Percentiles rank a stretch among this genome's conserved stretches.
These are phyloP conservation scores for Genyomyrus donnyi DNA, from an alignment of 2,113 vertebrate species.

Conservation along the genomic window DNA sequence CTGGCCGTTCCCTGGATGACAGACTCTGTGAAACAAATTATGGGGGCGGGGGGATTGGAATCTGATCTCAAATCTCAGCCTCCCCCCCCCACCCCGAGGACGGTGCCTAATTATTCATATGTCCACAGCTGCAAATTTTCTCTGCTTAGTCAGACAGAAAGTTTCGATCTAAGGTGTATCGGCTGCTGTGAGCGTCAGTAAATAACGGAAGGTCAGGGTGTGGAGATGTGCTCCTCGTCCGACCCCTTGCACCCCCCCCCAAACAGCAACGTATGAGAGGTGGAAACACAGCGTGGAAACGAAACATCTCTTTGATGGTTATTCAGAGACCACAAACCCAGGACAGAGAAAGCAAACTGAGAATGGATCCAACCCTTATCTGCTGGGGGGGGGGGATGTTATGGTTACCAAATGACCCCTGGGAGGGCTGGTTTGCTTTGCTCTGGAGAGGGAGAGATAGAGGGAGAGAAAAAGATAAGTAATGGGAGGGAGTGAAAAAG, in stretches of 20 bases:
- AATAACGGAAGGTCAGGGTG: not conserved
- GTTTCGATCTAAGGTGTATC: not conserved
- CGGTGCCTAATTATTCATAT: not conserved
- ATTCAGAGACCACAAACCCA: not conserved
- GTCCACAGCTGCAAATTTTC: not conserved
- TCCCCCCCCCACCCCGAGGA: not conserved
- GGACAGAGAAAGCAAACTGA: not conserved
- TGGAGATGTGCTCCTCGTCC: not conserved
- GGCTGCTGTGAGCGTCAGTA: not conserved
- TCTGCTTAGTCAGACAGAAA: not conserved
- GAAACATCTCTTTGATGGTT: not conserved
- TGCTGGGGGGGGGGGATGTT: slow-evolving; percentile 34
- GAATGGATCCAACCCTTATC: slow-evolving; percentile 3
- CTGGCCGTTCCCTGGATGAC: not conserved
- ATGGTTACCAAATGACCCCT: slow-evolving; percentile 48
- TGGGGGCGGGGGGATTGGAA: not conserved
- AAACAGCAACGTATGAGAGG: not conserved
- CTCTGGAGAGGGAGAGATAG: slow-evolving; percentile 52
- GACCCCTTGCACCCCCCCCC: too few relatives aligned
- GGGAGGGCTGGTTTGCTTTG: slow-evolving; percentile 28
- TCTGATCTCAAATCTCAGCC: not conserved
- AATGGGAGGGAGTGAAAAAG: slow-evolving; percentile 16
- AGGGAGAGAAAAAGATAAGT: slow-evolving; percentile 44
- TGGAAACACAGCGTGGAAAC: not conserved
- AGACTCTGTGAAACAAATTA: not conserved